Evolutionary conservation across 2,888 invertebrate genomes (phyloP), one percentile per base, ranked within the genome.

Genomic region (Mamestra brassicae): DNA sequence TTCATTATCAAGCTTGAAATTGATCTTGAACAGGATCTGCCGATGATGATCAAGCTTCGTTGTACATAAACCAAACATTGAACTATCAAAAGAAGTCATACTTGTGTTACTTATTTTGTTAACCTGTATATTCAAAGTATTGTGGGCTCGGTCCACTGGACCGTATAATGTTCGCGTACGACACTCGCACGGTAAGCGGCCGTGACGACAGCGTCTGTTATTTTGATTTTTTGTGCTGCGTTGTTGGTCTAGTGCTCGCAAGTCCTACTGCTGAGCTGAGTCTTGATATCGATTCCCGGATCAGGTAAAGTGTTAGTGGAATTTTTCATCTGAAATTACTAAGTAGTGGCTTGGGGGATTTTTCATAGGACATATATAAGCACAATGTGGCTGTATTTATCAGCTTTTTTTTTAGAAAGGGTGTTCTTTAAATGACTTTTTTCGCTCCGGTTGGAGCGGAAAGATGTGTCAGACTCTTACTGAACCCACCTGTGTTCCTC

Each of bases 191-290:
- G 76, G 76, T 67, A 85, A 85, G 71, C 79, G 79, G 15, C 74
- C 85, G 85, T 82, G 79, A 85, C 85, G 42, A 5, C 11, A 11
- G 10, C 8, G 54, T 71, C 47, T 70, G 54, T 81, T 57, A 81
- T 81, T 79, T 76, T 13, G 11, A n/a, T 4, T 17, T 61, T 71
- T 81, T 62, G 62, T 45, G 3, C 13, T 45, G 7, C 7, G 13
- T 62, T 13, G 7, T 13, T 17, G 17, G 17, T n/a, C 4, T 52
- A 52, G 36, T 7, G 5, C 42, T 45, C 13, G 4, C 26, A 45
- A 45, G 26, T 13, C 13, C 7, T 17, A 45, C 10, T 6, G n/a
- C 42, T 60, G 11, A 45, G 11, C 10, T 17, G 11, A 7, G 38
- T n/a, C 38, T 7, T 26, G 11, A 15, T 26, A 26, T 26, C 26